Base-by-base conservation (phyloP, 2,797 vertebrate genomes). In the Gephyroberyx darwinii region DNA sequence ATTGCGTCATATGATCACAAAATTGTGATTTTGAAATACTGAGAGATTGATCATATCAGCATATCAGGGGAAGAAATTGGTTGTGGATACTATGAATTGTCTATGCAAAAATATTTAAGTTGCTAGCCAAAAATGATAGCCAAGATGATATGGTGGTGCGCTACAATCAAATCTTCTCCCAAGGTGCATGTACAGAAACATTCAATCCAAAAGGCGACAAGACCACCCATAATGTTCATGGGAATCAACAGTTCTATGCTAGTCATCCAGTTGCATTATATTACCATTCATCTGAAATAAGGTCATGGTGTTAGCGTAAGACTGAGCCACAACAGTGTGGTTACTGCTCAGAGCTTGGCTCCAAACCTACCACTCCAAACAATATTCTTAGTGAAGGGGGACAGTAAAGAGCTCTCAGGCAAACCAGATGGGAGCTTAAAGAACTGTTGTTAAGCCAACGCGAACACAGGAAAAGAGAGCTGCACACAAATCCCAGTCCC, bases 391-490 rank as follows among this genome's bases (percentile, higher is more conserved):
- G 75, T 47, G 47, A 78, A 83, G 77, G 9, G 26, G 62, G 71
- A 89, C 80, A 83, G 84, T 78, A 85, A 82, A 84, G 69, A 71
- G 77, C 43, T 78, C 62, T 77, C 72, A 83, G 74, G 60, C 79
- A 69, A 90, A 84, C 82, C 90, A 91, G 81, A 91, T 89, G 87
- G 78, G 54, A 82, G 71, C 76, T 90, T 88, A 86, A 88, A 84
- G 72, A 78, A 76, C 55, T 56, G 72, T 64, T 74, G 60, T 88
- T 88, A 89, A 91, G 86, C 75, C 80, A 76, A 63, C 45, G 41
- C 43, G 45, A 88, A 77, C 77, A 68, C 65, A 74, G 71, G 86
- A 91, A 88, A 84, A 86, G 75, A 89, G 83, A 88, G 78, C 69
- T 65, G 61, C 76, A 77, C 75, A 78, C 74, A 88, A 87, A 88